A percentile compares a stretch with the other conserved stretches of the same genome.
Evolutionary conservation across 35 echinoderm and acorn worm species (phyloP).

Genomic region (Hemicentrotus pulcherrimus): DNA sequence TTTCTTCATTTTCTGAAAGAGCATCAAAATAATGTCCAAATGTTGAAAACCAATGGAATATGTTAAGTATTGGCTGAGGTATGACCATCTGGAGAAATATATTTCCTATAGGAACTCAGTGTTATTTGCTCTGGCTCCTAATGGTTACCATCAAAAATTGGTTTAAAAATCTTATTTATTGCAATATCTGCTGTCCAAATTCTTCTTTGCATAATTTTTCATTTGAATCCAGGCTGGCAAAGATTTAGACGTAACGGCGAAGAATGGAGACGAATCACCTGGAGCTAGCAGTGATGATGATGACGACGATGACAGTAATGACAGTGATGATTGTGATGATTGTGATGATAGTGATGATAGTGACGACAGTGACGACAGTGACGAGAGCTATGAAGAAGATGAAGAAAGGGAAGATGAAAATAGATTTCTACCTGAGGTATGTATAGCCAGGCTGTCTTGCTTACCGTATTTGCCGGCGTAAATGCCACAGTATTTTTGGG

Average conservation of each 20-base stretch:
- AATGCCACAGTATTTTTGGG: no score
- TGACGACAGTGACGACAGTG: not conserved
- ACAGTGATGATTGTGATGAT: not conserved
- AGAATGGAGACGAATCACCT: not conserved
- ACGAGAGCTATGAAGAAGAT: conserved; percentile 30
- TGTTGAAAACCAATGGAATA: no score
- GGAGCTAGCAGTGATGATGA: not conserved
- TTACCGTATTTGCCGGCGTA: no score
- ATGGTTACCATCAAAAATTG: no score
- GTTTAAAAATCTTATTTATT: no score
- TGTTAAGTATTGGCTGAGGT: no score
- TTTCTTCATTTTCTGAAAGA: no score
- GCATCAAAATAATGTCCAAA: no score
- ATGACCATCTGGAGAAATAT: no score
- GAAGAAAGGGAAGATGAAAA: conserved; percentile 46
- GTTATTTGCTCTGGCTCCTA: no score
- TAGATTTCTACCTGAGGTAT: conserved; percentile 19
- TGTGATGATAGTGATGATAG: not conserved
- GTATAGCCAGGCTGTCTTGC: not conserved
- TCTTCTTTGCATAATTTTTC: not conserved
- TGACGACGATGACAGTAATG: not conserved
- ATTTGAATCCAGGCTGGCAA: not conserved
- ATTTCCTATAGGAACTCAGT: no score
- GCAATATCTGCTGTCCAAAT: no score
- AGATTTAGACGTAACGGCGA: not conserved